Base-by-base conservation (phyloP, 2,888 invertebrate species). In the Sarcophaga variegata region DNA sequence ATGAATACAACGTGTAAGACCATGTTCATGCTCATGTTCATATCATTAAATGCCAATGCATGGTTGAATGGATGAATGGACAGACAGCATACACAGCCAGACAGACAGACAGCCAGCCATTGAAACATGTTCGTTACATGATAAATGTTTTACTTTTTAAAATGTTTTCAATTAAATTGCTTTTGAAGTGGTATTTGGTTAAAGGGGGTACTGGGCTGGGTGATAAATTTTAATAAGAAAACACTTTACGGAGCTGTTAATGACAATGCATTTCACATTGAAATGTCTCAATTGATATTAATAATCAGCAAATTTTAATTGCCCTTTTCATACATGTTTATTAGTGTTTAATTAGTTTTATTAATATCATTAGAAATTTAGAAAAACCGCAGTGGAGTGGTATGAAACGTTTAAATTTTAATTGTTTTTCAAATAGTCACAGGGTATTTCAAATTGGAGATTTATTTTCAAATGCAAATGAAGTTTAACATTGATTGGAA, bases 111-210 rank as follows among this genome's bases (percentile, higher is more conserved):
- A 66, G 37, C 3, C 20, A 37, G 8, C 37, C 37, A 37, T 37
- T 37, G 14, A 14, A 22, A 10, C 69, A 76, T 4, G 63, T 45
- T 60, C 14, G 14, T 27, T 27, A n/a, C 14, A 25, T 27, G 20
- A n/a, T 11, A 62, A 62, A n/a, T 62, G 62, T 54, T 82, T 76
- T 82, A 64, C 64, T 82, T 82, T 76, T 49, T 17, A 3, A 37
- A 75, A 49, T 75, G 27, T 75, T 37, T 75, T 37, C 54, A 37
- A 59, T 76, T 76, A 47, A 64, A 70, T 63, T 54, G 54, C 14
- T 49, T 14, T 5, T 14, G 11, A 37, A 54, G 22, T 37, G 67
- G 47, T 49, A 47, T 27, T 12, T 54, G 54, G 12, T 54, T 54
- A 14, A 14, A 54, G 14, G 54, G 14, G 54, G 0, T 17, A 20